phyloP scores from a whole-genome alignment of 2,888 invertebrate species.

The Caenorhabditis macrosperma region DNA sequence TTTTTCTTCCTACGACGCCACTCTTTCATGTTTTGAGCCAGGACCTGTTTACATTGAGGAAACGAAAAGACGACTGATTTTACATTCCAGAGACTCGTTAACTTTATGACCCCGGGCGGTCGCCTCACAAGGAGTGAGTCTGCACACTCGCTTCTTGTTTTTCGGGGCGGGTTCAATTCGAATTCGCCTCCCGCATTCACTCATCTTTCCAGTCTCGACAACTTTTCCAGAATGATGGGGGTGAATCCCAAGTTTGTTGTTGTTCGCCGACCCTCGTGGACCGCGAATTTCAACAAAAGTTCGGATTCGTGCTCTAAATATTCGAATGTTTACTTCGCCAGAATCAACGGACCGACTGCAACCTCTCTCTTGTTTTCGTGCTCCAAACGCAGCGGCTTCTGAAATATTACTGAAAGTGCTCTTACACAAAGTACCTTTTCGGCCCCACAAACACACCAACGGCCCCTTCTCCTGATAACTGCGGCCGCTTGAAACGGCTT shows the following conservation, averaged over 20 bases:
- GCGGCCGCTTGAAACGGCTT: neutral
- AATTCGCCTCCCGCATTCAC: conserved; percentile 10
- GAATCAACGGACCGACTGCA: neutral
- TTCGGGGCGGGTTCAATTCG: conserved; percentile 48
- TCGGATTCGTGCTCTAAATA: neutral
- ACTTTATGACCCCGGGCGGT: conserved; percentile 48
- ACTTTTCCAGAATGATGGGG: conserved; percentile 17
- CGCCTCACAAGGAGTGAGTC: conserved; percentile 5
- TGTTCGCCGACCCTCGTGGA: neutral
- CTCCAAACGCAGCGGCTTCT: neutral
- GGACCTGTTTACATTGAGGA: conserved; percentile 36
- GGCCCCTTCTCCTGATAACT: conserved; percentile 13
- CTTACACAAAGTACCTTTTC: neutral
- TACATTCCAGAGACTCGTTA: conserved; percentile 33
- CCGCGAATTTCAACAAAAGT: neutral
- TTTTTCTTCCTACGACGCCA: neutral
- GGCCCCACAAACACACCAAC: neutral
- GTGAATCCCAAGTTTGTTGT: neutral
- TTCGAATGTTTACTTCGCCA: neutral
- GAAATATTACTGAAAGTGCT: conserved; percentile 7
- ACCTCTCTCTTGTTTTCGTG: neutral
- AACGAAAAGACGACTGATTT: neutral
- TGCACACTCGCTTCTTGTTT: conserved; percentile 18
- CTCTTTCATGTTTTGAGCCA: neutral
- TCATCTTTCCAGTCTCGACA: conserved; percentile 10